These are phyloP conservation scores for Drosophila azteca DNA, from an alignment of 1,140 invertebrate species.

Conservation along the genomic window DNA sequence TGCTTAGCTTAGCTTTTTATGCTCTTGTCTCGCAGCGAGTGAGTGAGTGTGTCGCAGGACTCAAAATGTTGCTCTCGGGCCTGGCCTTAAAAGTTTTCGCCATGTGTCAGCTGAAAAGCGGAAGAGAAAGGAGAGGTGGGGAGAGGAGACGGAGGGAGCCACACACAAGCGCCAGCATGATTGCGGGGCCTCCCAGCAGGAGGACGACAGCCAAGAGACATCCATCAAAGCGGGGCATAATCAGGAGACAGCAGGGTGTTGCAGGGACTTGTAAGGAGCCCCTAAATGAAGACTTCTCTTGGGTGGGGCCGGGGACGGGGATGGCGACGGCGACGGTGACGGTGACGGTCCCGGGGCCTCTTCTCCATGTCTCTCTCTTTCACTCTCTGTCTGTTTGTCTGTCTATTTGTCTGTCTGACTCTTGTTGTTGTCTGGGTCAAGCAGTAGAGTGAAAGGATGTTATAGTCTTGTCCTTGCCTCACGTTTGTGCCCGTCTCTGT, in stretches of 20 bases:
- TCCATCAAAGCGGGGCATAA: constrained; percentile 38
- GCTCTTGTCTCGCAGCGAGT: constrained; percentile 19
- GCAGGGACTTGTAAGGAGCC: constrained; percentile 7
- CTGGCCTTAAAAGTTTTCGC: constrained; percentile 33
- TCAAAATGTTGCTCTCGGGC: constrained; percentile 14
- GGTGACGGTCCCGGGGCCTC: no score
- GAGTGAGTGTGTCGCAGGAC: constrained; percentile 20
- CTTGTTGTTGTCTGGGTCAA: constrained; percentile 64
- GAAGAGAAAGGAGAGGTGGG: constrained; percentile 26
- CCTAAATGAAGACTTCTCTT: constrained; percentile 40
- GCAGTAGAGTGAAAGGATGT: constrained; percentile 53
- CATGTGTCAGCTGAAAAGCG: constrained; percentile 68
- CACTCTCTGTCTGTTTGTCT: not conserved
- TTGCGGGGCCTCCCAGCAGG: no score
- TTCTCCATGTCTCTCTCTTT: constrained; percentile 11
- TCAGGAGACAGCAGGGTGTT: constrained; percentile 16
- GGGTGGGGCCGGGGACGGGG: not conserved
- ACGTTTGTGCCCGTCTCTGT: not conserved
- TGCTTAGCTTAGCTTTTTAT: constrained; percentile 62
- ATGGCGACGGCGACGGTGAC: no score
- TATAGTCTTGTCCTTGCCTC: constrained; percentile 35
- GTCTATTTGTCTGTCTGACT: constrained; percentile 21
- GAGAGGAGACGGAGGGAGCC: no score
- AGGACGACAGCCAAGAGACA: constrained; percentile 3
- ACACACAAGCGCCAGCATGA: no score